phyloP scores from a whole-genome alignment of 2,113 vertebrate species.

The Apodemus speciosus region DNA sequence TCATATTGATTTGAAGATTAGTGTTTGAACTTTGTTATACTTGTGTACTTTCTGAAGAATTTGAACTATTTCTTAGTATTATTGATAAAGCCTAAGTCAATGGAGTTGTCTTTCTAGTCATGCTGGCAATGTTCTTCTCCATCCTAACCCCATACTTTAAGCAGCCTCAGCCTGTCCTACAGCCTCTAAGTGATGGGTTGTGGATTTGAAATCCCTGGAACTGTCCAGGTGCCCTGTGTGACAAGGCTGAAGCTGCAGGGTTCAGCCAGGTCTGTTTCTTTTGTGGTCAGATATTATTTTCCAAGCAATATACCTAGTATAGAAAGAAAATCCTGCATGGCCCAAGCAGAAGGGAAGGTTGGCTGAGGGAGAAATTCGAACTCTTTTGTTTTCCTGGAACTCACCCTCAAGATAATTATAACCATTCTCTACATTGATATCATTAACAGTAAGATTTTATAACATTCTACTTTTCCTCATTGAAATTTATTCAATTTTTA shows the following conservation, averaged over 20 bases:
- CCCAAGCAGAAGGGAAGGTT: constrained; percentile 42
- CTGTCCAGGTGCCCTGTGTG: constrained; percentile 3
- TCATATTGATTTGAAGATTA: constrained; percentile 33
- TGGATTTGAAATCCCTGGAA: constrained; percentile 17
- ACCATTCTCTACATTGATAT: constrained; percentile 59
- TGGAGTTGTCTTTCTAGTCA: constrained; percentile 22
- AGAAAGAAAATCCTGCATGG: neutral
- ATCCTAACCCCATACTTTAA: neutral
- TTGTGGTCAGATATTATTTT: constrained; percentile 52
- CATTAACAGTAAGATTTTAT: constrained; percentile 45
- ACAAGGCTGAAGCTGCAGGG: constrained; percentile 15
- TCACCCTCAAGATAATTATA: constrained; percentile 60
- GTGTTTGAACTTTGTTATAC: constrained; percentile 39
- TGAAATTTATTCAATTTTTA: constrained; percentile 59
- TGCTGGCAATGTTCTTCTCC: neutral
- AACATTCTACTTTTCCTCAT: constrained; percentile 12
- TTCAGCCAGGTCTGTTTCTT: constrained; percentile 8
- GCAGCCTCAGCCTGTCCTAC: neutral
- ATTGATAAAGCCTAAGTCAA: constrained; percentile 28
- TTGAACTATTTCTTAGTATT: neutral
- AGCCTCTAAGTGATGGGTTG: constrained; percentile 37
- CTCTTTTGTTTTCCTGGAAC: constrained; percentile 56
- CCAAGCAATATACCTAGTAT: constrained; percentile 1
- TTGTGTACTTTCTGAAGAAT: constrained; percentile 28
- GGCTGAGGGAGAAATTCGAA: constrained; percentile 1